Percentiles rank a stretch among this genome's conserved stretches.
Conservation (phyloP, 2,888 invertebrate species). For the Stenchaetothrips biformis region DNA sequence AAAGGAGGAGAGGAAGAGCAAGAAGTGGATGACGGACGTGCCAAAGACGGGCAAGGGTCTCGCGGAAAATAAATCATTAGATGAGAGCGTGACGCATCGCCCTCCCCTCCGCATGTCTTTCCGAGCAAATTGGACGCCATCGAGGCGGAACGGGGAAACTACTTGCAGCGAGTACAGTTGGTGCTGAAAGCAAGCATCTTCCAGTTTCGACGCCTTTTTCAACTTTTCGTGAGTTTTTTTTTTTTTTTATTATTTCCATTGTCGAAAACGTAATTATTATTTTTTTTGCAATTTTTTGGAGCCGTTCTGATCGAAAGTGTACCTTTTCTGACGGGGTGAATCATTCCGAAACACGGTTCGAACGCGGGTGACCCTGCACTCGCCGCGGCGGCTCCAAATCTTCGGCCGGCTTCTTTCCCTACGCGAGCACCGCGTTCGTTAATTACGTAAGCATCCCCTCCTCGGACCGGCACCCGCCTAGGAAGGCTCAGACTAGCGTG, state of each 20-base stretch:
- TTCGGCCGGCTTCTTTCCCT: background rate
- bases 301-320: too few relatives aligned
- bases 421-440: background rate
- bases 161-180: background rate
- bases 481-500: background rate
- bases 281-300: too few relatives aligned
- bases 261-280: too few relatives aligned
- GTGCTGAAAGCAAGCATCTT: background rate
- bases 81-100: background rate
- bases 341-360: too few relatives aligned
- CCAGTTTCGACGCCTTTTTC: background rate
- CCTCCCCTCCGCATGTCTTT: background rate
- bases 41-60: background rate
- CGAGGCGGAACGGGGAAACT: background rate
- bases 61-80: slow-evolving; percentile 9
- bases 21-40: background rate
- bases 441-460: background rate
- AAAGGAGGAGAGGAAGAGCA: background rate
- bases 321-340: too few relatives aligned
- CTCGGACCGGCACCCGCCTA: background rate
- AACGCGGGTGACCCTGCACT: too few relatives aligned
- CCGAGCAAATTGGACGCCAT: background rate
- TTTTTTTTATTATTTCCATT: too few relatives aligned
- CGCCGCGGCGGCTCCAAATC: too few relatives aligned
- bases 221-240: too few relatives aligned